Evolutionary conservation across 37 sponge, comb jelly and placozoan genomes (phyloP), one percentile per base, ranked within the genome.

Genomic region (Aplysina aerophoba): DNA sequence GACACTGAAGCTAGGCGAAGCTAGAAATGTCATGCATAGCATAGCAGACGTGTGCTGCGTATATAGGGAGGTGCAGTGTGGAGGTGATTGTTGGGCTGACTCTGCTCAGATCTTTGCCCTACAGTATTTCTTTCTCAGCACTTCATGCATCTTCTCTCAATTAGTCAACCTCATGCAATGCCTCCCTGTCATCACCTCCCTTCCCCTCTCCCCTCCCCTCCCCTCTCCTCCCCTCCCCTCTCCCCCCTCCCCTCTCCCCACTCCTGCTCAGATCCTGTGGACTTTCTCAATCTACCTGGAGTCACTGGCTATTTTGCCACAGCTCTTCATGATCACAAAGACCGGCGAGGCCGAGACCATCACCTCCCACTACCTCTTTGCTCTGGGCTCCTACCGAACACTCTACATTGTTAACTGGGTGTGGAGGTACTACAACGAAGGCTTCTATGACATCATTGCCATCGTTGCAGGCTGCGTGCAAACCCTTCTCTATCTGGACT

Each of bases 261-360:
- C n/a, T n/a, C n/a, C n/a, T n/a, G n/a, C 44, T 24, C 84, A 99
- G 99, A 99, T 99, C 33, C 87, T 99, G 28, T 99, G 99, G 99
- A 99, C 99, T 24, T 99, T 97, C 82, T 95, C 96, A 33, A 99
- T 99, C 86, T 99, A 99, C 82, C 77, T 99, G 73, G 99, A 99
- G 90, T 90, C 95, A 33, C 90, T 97, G 5, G 97, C 99, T 15
- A 93, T 99, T 44, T 92, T 99, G 85, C 99, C 99, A 15, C 99
- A 99, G 80, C 94, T 99, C 21, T 99, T 96, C 87, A 99, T 99
- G 99, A 94, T 99, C 68, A 88, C 99, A 33, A 99, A 97, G 84
- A 99, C 99, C 2, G 99, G 99, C 20, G 96, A 96, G 80, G 99
- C 99, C 0, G 99, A 99, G 59, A 94, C 96, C 80, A 99, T 99